Percentiles rank a stretch among this genome's conserved stretches.
Conservation (phyloP, 2,113 vertebrate genomes). For the Hydrolagus affinis region DNA sequence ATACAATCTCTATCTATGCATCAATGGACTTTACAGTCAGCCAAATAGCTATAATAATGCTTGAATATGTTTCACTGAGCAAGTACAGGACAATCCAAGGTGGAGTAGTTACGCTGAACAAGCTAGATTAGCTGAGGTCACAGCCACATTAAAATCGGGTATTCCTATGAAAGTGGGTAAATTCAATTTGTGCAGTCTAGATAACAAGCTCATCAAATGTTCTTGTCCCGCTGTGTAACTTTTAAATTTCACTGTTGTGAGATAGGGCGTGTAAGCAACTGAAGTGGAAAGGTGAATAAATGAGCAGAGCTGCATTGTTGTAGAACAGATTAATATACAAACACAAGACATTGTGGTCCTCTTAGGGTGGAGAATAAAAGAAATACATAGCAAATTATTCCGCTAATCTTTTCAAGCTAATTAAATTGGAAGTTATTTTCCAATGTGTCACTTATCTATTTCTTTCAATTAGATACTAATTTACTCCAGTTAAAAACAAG, state of each 20-base stretch:
- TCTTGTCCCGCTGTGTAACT: not conserved
- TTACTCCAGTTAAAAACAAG: not conserved
- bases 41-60: constrained; percentile 11
- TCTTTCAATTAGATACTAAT: not conserved
- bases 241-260: not conserved
- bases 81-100: constrained; percentile 22
- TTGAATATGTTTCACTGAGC: constrained; percentile 13
- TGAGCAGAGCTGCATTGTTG: not conserved
- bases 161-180: not conserved
- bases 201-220: not conserved
- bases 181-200: not conserved
- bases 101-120: constrained; percentile 17
- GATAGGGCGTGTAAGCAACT: not conserved
- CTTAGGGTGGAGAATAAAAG: not conserved
- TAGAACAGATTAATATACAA: not conserved
- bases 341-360: not conserved
- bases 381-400: not conserved
- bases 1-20: constrained; percentile 3
- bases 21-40: constrained; percentile 18
- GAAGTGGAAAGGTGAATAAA: not conserved
- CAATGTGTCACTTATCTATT: not conserved
- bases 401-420: not conserved
- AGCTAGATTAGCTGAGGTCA: not conserved
- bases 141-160: constrained; percentile 10
- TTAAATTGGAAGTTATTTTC: not conserved